Evolutionary conservation across 2,888 invertebrate species (phyloP).

Genomic region (Sesia bembeciformis): DNA sequence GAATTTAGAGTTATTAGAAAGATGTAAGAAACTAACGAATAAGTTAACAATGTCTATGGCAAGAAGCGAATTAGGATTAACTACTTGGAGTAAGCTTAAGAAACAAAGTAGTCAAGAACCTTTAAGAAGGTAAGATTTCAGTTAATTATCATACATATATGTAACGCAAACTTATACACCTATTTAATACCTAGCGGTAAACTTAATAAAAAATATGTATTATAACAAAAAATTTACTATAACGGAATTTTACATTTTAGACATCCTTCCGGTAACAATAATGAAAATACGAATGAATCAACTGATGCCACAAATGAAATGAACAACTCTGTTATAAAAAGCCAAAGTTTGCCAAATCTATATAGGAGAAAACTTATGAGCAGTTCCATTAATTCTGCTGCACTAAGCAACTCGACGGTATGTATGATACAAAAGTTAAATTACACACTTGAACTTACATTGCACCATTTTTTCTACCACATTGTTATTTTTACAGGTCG

Average conservation of each 20-base stretch:
- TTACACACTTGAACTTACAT: constrained; percentile 1
- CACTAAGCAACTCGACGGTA: constrained; percentile 82
- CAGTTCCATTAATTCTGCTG: constrained; percentile 68
- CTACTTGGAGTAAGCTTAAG: constrained; percentile 91
- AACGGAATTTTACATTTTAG: constrained; percentile 44
- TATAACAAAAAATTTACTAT: not conserved
- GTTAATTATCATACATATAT: not conserved
- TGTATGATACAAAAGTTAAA: constrained; percentile 23
- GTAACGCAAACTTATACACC: not conserved
- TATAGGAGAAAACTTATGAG: constrained; percentile 70
- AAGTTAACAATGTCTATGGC: constrained; percentile 86
- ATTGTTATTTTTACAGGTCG: constrained; percentile 46
- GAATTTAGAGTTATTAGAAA: constrained; percentile 71
- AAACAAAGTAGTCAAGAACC: constrained; percentile 79
- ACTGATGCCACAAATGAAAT: constrained; percentile 74
- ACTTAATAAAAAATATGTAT: not conserved
- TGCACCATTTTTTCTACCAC: constrained; percentile 12
- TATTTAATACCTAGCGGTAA: not conserved
- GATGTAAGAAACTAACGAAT: constrained; percentile 69
- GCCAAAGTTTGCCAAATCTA: constrained; percentile 87
- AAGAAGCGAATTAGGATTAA: constrained; percentile 90
- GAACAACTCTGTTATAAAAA: constrained; percentile 78
- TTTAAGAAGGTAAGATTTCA: constrained; percentile 69
- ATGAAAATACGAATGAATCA: constrained; percentile 73
- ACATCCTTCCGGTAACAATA: constrained; percentile 86